Conservation (phyloP, 92 coral and sea anemone genomes). For the Epizoanthus scotinus region DNA sequence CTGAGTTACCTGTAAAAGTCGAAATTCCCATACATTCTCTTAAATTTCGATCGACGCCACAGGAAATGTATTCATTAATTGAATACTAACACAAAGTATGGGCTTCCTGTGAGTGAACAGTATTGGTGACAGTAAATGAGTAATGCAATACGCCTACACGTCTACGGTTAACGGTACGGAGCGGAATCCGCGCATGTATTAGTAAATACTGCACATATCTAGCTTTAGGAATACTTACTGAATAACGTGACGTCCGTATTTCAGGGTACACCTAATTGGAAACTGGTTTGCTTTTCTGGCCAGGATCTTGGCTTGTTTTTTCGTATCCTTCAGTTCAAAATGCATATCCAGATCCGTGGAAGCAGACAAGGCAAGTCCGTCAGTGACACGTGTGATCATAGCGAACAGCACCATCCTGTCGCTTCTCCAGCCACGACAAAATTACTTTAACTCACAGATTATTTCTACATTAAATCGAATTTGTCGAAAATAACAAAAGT, state of each 20-base stretch:
- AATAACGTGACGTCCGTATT: conserved; percentile 77
- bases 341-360: conserved; percentile 96
- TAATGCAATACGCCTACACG: no score
- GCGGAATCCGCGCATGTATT: no score
- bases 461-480: background rate
- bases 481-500: background rate
- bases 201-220: background rate
- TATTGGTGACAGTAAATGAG: no score
- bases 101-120: no score
- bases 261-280: conserved; percentile 88
- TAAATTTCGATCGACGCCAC: no score
- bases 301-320: conserved; percentile 78
- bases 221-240: conserved; percentile 64
- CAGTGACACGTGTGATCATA: conserved; percentile 90
- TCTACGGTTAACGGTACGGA: no score
- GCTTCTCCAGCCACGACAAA: background rate
- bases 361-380: conserved; percentile 94
- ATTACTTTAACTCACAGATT: background rate
- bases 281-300: conserved; percentile 90
- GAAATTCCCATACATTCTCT: no score
- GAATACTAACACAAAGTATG: no score
- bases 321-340: conserved; percentile 95
- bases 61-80: no score
- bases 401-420: conserved; percentile 86
- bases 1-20: no score